Evolutionary conservation across 2,113 vertebrate genomes (phyloP).

Genomic region (Theropithecus gelada): DNA sequence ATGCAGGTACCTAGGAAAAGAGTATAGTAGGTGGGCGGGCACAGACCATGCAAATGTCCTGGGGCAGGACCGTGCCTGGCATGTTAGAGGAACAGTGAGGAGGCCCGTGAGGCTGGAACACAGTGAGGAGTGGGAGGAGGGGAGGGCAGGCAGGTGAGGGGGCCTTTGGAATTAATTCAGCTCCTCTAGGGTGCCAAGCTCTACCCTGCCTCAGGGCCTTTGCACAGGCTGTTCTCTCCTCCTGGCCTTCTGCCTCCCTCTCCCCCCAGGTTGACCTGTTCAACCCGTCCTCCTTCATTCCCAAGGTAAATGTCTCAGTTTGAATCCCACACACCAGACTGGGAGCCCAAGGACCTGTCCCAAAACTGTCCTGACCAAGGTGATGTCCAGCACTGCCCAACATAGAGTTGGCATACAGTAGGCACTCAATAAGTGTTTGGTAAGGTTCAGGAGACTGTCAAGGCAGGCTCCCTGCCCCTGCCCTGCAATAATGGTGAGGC

Average conservation of each 20-base stretch:
- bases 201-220: neutral
- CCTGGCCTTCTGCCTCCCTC: neutral
- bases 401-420: too few species aligned
- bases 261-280: neutral
- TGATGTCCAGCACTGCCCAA: too few species aligned
- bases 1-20: neutral
- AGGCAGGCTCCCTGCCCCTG: neutral
- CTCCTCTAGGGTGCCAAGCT: neutral
- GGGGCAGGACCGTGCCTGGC: neutral
- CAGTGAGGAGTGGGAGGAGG: neutral
- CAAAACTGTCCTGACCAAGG: neutral
- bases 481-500: too few species aligned
- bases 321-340: neutral
- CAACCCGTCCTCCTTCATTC: neutral
- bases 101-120: neutral
- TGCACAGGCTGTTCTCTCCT: too few species aligned
- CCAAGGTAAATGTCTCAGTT: neutral
- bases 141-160: rapidly evolving
- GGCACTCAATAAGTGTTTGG: neutral
- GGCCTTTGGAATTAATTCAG: neutral
- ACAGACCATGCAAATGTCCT: neutral
- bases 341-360: neutral
- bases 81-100: too few species aligned
- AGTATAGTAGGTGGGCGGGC: rapidly evolving
- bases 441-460: rapidly evolving